Conservation (phyloP, 2,113 vertebrate genomes). For the Ptyas mucosa region DNA sequence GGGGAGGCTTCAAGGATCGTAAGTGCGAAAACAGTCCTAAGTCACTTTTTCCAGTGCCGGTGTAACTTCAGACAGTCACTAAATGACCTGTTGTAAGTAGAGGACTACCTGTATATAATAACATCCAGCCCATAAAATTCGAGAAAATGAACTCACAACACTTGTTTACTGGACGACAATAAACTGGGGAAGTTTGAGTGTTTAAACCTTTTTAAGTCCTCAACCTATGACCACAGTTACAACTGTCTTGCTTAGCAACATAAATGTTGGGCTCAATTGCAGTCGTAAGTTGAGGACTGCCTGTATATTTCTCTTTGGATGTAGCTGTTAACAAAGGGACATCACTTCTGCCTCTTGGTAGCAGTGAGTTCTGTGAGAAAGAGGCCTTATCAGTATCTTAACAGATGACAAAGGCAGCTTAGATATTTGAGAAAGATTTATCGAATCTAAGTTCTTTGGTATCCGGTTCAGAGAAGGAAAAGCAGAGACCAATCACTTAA, state of each 20-base stretch:
- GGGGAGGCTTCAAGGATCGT: too few species aligned
- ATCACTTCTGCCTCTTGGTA: background rate
- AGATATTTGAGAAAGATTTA: background rate
- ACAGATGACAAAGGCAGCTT: background rate
- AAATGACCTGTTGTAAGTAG: too few species aligned
- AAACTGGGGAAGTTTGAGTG: background rate
- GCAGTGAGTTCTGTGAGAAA: background rate
- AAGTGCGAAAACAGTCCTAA: too few species aligned
- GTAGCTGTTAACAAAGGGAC: background rate
- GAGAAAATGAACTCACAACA: background rate
- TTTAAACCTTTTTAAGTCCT: background rate
- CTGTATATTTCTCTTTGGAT: background rate
- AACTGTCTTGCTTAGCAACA: background rate
- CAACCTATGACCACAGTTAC: too few species aligned
- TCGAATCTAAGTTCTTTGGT: background rate
- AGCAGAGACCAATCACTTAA: background rate
- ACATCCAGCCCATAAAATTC: background rate
- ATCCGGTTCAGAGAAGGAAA: too few species aligned
- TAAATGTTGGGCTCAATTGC: too few species aligned
- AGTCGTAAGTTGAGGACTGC: too few species aligned
- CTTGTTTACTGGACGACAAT: background rate
- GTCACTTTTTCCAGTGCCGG: too few species aligned
- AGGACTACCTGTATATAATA: background rate
- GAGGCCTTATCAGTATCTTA: too few species aligned
- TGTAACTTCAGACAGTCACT: too few species aligned